phyloP scores from a whole-genome alignment of 2,888 invertebrate species.

The Thysanoteuthis rhombus region DNA sequence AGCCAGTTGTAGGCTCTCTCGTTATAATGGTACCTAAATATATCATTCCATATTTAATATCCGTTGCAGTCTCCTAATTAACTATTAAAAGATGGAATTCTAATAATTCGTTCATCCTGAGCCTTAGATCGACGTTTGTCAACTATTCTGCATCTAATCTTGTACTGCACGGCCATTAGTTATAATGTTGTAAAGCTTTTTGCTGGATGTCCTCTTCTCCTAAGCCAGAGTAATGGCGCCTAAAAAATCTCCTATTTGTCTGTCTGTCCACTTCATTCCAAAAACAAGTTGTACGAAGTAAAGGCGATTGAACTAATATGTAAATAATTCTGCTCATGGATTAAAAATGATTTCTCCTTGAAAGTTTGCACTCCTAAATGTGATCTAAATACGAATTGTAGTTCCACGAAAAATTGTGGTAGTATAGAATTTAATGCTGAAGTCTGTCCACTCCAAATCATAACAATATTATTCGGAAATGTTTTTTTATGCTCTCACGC shows the following conservation, averaged over 20 bases:
- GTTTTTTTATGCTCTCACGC: background rate
- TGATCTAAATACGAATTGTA: too few relatives aligned
- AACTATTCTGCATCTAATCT: too few relatives aligned
- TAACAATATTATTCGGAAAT: background rate
- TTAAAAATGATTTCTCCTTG: background rate
- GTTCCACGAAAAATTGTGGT: background rate
- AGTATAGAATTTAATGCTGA: background rate
- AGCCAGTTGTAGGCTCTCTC: background rate
- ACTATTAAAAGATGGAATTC: background rate
- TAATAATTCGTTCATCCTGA: background rate
- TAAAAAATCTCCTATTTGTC: background rate
- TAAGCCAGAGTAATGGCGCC: slow-evolving; percentile 24
- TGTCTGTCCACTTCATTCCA: background rate
- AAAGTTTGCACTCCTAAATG: background rate
- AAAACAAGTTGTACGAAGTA: background rate
- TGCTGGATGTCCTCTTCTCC: too few relatives aligned
- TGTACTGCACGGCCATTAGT: background rate
- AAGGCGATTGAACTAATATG: background rate
- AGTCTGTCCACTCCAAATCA: background rate
- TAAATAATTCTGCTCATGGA: background rate
- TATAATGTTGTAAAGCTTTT: background rate
- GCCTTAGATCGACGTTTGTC: too few relatives aligned
- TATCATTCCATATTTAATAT: background rate
- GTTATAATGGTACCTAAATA: background rate
- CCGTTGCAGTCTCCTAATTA: background rate